phyloP scores from a whole-genome alignment of 2,888 invertebrate genomes.

The Ptilodon capucinus region DNA sequence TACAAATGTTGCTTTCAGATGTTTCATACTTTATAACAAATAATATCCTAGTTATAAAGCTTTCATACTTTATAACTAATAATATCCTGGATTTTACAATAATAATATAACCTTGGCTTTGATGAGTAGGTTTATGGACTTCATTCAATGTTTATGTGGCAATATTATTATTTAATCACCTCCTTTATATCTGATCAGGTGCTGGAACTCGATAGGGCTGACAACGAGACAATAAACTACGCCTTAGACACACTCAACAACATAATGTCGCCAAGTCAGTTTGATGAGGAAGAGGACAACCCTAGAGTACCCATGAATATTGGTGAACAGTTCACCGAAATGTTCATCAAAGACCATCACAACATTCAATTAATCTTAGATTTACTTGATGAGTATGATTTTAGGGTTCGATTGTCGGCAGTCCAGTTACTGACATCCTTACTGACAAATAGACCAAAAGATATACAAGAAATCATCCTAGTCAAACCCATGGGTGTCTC shows the following conservation, averaged over 20 bases:
- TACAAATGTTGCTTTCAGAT: no score
- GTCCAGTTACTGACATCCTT: constrained; percentile 95
- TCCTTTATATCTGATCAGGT: constrained; percentile 77
- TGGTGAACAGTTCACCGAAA: constrained; percentile 97
- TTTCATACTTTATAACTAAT: no score
- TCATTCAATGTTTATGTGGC: neutral
- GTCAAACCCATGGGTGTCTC: constrained; percentile 98
- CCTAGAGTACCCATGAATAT: constrained; percentile 86
- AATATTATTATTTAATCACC: neutral
- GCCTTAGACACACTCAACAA: constrained; percentile 96
- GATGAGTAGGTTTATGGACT: no score
- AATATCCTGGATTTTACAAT: no score
- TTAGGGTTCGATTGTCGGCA: constrained; percentile 94
- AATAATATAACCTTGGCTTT: no score
- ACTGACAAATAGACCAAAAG: constrained; percentile 91
- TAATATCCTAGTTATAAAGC: no score
- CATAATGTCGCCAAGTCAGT: constrained; percentile 90
- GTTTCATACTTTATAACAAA: no score
- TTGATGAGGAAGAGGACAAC: constrained; percentile 91
- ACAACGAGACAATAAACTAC: constrained; percentile 95
- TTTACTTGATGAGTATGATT: constrained; percentile 97
- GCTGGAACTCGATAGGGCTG: constrained; percentile 93
- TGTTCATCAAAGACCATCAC: constrained; percentile 95
- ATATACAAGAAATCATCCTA: constrained; percentile 93
- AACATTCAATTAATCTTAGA: constrained; percentile 92